phyloP scores from a whole-genome alignment of 2,113 vertebrate genomes.

The Mellivora capensis region DNA sequence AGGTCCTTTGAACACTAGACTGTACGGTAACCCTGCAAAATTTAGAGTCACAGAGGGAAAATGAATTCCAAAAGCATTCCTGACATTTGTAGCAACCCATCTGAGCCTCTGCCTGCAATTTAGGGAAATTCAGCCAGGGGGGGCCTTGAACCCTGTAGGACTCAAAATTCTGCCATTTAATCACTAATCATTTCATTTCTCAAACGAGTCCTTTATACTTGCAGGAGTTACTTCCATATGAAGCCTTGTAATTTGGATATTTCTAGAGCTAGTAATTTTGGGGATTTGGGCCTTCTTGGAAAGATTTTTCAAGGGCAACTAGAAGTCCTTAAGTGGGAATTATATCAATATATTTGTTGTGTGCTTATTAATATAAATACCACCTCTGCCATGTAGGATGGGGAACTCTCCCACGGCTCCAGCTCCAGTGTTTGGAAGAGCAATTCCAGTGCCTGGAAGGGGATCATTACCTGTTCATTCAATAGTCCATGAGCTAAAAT shows the following conservation, averaged over 20 bases:
- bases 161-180: background rate
- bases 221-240: background rate
- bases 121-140: background rate
- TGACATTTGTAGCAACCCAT: background rate
- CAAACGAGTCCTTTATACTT: background rate
- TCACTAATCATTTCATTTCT: background rate
- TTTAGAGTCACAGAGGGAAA: background rate
- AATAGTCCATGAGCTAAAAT: background rate
- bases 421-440: background rate
- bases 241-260: background rate
- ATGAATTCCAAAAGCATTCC: background rate
- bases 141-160: background rate
- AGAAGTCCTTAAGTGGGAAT: background rate
- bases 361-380: background rate
- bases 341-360: background rate
- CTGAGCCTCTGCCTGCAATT: background rate
- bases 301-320: background rate
- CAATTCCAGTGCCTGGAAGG: background rate
- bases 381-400: background rate
- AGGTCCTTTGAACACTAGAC: background rate
- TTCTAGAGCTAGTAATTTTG: background rate
- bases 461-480: background rate
- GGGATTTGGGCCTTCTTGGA: background rate
- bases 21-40: background rate
- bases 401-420: background rate